A percentile compares a stretch with the other conserved stretches of the same genome.
phyloP scores from a whole-genome alignment of 2,888 invertebrate species.

The Acholoe squamosa region DNA sequence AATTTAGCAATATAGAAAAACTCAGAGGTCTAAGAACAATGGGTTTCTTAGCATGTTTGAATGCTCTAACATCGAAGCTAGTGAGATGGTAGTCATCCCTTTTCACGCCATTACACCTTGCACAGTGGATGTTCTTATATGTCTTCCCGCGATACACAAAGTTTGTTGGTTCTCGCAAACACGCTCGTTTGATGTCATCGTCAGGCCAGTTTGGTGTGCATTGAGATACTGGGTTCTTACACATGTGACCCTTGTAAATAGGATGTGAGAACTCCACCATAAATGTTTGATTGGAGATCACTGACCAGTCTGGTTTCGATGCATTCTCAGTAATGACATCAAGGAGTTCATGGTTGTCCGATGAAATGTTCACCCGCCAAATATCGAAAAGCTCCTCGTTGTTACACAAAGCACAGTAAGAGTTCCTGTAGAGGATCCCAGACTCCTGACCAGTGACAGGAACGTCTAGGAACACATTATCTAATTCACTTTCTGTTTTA shows the following conservation, averaged over 20 bases:
- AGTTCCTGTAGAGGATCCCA: slow-evolving; percentile 34
- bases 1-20: slow-evolving; percentile 30
- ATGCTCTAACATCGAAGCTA: slow-evolving; percentile 45
- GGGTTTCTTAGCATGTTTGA: not conserved
- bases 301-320: slow-evolving; percentile 3
- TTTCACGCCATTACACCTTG: slow-evolving; percentile 6
- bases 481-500: not conserved
- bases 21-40: not conserved
- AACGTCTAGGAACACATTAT: not conserved
- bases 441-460: slow-evolving; percentile 39
- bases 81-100: not conserved
- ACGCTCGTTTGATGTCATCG: not conserved
- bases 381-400: slow-evolving; percentile 25
- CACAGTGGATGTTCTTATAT: slow-evolving; percentile 56
- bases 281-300: not conserved
- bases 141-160: slow-evolving; percentile 35
- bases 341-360: not conserved
- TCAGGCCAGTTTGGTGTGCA: slow-evolving; percentile 16
- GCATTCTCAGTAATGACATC: not conserved
- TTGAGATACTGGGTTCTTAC: not conserved
- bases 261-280: slow-evolving; percentile 34
- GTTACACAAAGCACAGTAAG: slow-evolving; percentile 55
- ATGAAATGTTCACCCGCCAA: slow-evolving; percentile 25
- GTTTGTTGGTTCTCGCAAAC: not conserved
- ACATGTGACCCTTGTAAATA: slow-evolving; percentile 2